Evolutionary conservation across 2,797 vertebrate genomes (phyloP).

Genomic region (Diplodus sargus): DNA sequence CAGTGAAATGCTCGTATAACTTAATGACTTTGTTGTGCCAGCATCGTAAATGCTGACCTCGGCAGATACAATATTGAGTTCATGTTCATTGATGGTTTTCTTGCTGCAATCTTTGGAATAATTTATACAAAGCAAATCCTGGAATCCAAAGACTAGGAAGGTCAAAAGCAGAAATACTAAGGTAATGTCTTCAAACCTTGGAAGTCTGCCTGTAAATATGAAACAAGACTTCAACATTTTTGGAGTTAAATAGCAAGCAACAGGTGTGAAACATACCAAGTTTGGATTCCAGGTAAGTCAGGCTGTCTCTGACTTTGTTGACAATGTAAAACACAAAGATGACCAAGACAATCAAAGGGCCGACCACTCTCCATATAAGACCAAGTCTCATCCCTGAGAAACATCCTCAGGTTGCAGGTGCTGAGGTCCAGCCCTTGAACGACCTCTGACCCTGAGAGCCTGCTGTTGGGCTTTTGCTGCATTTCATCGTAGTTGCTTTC

Average conservation of each 20-base stretch:
- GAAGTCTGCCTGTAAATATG: slow-evolving; percentile 29
- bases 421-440: slow-evolving; percentile 82
- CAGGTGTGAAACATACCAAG: slow-evolving; percentile 45
- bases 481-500: slow-evolving; percentile 83
- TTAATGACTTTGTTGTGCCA: background rate
- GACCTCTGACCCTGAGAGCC: background rate
- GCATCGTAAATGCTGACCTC: slow-evolving; percentile 8
- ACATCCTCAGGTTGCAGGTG: slow-evolving; percentile 81
- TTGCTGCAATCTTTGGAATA: slow-evolving; percentile 75
- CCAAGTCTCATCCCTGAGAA: slow-evolving; percentile 81
- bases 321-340: slow-evolving; percentile 89
- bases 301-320: slow-evolving; percentile 79
- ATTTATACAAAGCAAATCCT: slow-evolving; percentile 80
- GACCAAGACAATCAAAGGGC: slow-evolving; percentile 87
- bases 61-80: slow-evolving; percentile 25
- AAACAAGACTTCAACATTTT: background rate
- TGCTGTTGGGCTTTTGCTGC: slow-evolving; percentile 77
- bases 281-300: slow-evolving; percentile 84
- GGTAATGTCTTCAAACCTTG: slow-evolving; percentile 34
- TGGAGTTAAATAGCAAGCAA: background rate
- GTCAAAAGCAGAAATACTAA: slow-evolving; percentile 85
- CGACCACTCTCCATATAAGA: slow-evolving; percentile 64
- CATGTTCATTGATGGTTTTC: background rate
- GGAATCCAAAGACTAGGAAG: slow-evolving; percentile 85
- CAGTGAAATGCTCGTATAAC: background rate